Percentiles rank a stretch among this genome's conserved stretches.
Conservation (phyloP, 1,140 invertebrate species). For the Diplogasteroides magnus region DNA sequence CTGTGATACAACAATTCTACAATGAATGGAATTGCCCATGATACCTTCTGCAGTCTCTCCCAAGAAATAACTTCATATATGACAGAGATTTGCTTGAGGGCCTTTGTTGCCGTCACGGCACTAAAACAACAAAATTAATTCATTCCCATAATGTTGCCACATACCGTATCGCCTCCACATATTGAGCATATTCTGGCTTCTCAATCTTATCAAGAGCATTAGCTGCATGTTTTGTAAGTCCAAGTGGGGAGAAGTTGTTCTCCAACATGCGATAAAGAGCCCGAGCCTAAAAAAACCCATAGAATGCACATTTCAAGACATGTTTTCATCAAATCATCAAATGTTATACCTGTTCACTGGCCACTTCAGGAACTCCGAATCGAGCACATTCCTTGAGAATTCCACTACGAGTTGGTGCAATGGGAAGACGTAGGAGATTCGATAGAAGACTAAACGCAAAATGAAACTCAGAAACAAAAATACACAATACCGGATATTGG, state of each 20-base stretch:
- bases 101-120: constrained; percentile 44
- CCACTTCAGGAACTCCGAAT: constrained; percentile 45
- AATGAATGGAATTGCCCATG: too few relatives aligned
- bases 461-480: neutral
- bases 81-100: constrained; percentile 48
- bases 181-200: constrained; percentile 37
- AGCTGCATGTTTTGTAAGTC: constrained; percentile 28
- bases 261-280: constrained; percentile 45
- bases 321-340: neutral
- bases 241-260: constrained; percentile 48
- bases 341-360: constrained; percentile 15
- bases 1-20: too few relatives aligned
- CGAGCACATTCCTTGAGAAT: constrained; percentile 49
- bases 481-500: constrained; percentile 40
- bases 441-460: constrained; percentile 43
- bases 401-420: constrained; percentile 49
- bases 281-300: constrained; percentile 16
- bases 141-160: neutral
- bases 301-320: neutral
- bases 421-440: constrained; percentile 47
- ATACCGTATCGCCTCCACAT: constrained; percentile 29
- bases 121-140: neutral
- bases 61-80: constrained; percentile 51
- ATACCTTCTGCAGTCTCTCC: constrained; percentile 37
- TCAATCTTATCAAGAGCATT: constrained; percentile 26